phyloP scores from a whole-genome alignment of 1,140 invertebrate species.

The Lineus longissimus region DNA sequence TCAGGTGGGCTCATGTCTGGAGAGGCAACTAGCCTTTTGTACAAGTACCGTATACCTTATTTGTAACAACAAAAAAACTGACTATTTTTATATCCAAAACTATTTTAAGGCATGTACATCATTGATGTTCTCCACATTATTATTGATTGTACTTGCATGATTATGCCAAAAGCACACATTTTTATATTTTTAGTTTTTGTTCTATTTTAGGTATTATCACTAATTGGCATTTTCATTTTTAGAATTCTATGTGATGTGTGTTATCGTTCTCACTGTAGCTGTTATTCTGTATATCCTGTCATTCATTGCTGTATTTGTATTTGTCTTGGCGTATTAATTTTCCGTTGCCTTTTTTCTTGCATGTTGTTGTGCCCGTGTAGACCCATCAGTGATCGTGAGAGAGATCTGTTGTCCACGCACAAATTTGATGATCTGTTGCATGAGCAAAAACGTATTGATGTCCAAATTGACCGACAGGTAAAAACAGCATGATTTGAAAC shows the following conservation, averaged over 20 bases:
- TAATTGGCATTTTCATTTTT: too few relatives aligned
- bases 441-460: constrained; percentile 39
- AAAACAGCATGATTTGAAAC: background rate
- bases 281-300: background rate
- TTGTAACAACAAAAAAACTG: too few relatives aligned
- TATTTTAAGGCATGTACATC: too few relatives aligned
- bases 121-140: too few relatives aligned
- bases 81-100: too few relatives aligned
- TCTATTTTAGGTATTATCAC: too few relatives aligned
- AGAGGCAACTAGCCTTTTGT: too few relatives aligned
- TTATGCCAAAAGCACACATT: too few relatives aligned
- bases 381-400: constrained; percentile 41
- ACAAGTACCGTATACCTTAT: too few relatives aligned
- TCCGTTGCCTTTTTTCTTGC: background rate
- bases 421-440: constrained; percentile 38
- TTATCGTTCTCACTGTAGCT: background rate
- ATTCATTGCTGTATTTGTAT: background rate
- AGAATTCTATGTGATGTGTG: background rate
- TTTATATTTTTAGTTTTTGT: too few relatives aligned
- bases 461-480: constrained; percentile 44
- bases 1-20: too few relatives aligned
- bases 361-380: constrained; percentile 22
- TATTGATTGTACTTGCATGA: too few relatives aligned
- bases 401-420: constrained; percentile 31
- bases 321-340: constrained; percentile 4